Conservation (phyloP, 2,888 invertebrate genomes). For the Drosophila multiciliata region DNA sequence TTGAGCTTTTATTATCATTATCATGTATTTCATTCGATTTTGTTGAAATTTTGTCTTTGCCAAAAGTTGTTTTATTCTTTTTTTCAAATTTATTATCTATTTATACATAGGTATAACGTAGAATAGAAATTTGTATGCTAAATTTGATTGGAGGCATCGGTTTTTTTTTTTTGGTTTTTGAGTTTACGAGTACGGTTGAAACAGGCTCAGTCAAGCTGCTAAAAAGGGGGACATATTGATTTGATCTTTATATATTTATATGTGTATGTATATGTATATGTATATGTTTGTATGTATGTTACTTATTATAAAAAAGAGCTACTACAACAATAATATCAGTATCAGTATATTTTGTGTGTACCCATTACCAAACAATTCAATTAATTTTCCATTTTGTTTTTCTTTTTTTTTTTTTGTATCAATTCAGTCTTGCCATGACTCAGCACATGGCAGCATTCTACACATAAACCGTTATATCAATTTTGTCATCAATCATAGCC, state of each 20-base stretch:
- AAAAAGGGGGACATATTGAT: constrained; percentile 46
- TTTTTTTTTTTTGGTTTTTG: constrained; percentile 21
- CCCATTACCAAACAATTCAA: constrained; percentile 67
- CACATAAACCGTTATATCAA: constrained; percentile 34
- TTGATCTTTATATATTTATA: constrained; percentile 38
- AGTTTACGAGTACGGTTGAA: constrained; percentile 38
- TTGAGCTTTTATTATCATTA: constrained; percentile 38
- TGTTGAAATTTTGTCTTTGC: constrained; percentile 51
- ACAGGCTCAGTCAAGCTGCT: constrained; percentile 64
- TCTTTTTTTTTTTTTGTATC: constrained; percentile 49
- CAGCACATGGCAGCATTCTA: constrained; percentile 56
- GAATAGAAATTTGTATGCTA: constrained; percentile 75
- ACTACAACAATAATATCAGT: constrained; percentile 80
- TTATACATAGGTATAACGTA: constrained; percentile 63
- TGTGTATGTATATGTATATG: constrained; percentile 11
- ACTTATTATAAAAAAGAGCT: constrained; percentile 65
- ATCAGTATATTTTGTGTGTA: constrained; percentile 62
- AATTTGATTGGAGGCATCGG: constrained; percentile 63
- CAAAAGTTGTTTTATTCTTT: constrained; percentile 45
- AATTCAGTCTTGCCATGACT: constrained; percentile 73
- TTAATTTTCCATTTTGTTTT: constrained; percentile 41
- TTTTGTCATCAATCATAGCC: constrained; percentile 33
- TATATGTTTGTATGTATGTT: constrained; percentile 35
- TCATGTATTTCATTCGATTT: constrained; percentile 55
- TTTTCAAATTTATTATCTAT: constrained; percentile 37